Conservation (phyloP, 2,113 vertebrate species). For the Elephantulus edwardii region DNA sequence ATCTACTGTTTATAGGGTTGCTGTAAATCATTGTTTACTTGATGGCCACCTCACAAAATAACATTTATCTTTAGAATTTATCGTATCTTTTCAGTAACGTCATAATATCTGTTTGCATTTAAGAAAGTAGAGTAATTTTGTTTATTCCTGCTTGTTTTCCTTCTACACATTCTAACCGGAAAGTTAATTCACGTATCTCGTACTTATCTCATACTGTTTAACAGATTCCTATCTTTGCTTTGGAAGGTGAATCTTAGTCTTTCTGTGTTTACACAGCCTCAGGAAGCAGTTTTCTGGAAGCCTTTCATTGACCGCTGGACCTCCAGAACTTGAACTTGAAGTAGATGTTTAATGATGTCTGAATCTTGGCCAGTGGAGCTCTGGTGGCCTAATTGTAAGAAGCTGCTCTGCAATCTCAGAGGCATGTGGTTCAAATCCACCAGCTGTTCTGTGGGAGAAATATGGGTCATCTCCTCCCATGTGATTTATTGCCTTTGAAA, state of each 20-base stretch:
- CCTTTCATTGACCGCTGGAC: neutral
- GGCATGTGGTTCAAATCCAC: too few relatives aligned
- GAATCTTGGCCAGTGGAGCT: too few relatives aligned
- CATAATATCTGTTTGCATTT: neutral
- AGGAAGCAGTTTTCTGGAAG: neutral
- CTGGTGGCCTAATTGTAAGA: too few relatives aligned
- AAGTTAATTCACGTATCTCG: neutral
- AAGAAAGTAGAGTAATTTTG: neutral
- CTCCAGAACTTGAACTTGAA: neutral
- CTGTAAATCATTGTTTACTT: too few relatives aligned
- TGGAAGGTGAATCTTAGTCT: neutral
- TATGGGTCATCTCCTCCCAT: too few relatives aligned
- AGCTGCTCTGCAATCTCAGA: too few relatives aligned
- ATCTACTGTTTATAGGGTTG: too few relatives aligned
- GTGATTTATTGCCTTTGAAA: too few relatives aligned
- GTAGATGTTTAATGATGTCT: neutral
- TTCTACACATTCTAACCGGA: neutral
- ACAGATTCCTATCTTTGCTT: neutral
- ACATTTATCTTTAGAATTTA: too few relatives aligned
- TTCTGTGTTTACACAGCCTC: neutral
- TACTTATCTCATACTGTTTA: neutral
- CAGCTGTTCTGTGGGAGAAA: too few relatives aligned
- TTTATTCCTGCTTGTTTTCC: neutral
- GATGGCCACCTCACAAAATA: too few relatives aligned
- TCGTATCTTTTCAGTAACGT: neutral